Base-by-base conservation (phyloP, 2,797 vertebrate genomes). In the Psittacula derbiana region DNA sequence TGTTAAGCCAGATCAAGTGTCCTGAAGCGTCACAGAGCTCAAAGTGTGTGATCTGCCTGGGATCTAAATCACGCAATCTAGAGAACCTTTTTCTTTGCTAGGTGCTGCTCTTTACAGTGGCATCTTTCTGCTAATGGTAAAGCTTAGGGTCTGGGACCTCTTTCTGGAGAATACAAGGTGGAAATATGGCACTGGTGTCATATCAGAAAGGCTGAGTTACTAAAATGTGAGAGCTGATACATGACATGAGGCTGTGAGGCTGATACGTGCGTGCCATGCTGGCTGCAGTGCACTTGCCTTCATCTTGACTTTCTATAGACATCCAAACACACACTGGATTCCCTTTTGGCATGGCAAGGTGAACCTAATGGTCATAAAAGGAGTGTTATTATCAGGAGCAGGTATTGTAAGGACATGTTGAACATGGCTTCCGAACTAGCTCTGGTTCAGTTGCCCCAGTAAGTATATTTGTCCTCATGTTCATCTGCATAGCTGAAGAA, bases 191-290 rank as follows among this genome's bases (percentile, higher is more conserved):
- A 6, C 41, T 52, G 60, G 12, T 5, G 38, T 50, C 27, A 20
- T 43, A 40, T 21, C 38, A 71, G 78, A 87, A 90, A 73, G 13
- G 5, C 16, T 8, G 20, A 30, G 28, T n/a, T 84, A 36, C 6
- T 66, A 38, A 86, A 72, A 66, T 33, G 14, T 17, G 43, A 33
- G 12, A 40, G 23, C 19, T 62, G 21, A 21, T 62, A 36, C 0
- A 0, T 21, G 8, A 38, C 0, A 0, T 84, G 46, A 23, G 44
- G 20, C 33, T 40, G 12, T 12, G 83, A 64, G 41, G 17, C 23
- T 66, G 21, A 21, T 58, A n/a, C 0, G 0, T 17, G 8, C 0
- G 0, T 86, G 58, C 16, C 20, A 5, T 40, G 16, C 28, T 81
- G 66, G 27, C 53, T 76, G 24, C 44, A 24, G 38, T 15, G 27